phyloP scores from a whole-genome alignment of 2,888 invertebrate genomes.

The Aphidius colemani region DNA sequence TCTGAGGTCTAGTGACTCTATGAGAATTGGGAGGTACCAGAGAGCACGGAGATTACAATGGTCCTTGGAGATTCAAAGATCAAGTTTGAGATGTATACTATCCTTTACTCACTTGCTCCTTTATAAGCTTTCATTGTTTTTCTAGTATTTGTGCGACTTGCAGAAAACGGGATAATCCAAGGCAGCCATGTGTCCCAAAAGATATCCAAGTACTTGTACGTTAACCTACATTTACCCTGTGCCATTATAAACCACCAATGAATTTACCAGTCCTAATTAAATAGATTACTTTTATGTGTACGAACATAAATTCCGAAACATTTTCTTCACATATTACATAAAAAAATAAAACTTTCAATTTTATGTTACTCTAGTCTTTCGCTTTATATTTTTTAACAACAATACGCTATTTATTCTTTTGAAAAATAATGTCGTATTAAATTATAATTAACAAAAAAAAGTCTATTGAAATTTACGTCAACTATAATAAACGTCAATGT shows the following conservation, averaged over 20 bases:
- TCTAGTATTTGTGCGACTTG: no score
- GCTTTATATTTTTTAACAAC: no score
- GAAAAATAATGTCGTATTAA: no score
- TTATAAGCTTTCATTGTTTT: background rate
- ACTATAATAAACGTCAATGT: no score
- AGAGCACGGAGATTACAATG: conserved; percentile 33
- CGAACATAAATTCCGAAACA: no score
- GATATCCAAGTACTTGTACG: conserved; percentile 20
- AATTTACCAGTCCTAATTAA: background rate
- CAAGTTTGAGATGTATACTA: conserved; percentile 23
- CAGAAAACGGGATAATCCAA: conserved; percentile 27
- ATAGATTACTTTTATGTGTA: background rate
- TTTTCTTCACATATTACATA: no score
- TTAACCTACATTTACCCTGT: conserved; percentile 1
- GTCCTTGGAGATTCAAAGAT: conserved; percentile 33
- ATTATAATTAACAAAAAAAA: no score
- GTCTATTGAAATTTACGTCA: no score
- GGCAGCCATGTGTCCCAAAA: conserved; percentile 31
- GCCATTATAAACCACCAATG: background rate
- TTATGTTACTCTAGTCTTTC: no score
- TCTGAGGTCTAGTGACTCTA: conserved; percentile 9
- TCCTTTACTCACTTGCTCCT: conserved; percentile 24
- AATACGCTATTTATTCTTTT: no score
- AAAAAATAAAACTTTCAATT: no score
- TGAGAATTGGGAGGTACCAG: conserved; percentile 11